Evolutionary conservation across 2,888 invertebrate species (phyloP).

Genomic region (Diaprepes abbreviatus): DNA sequence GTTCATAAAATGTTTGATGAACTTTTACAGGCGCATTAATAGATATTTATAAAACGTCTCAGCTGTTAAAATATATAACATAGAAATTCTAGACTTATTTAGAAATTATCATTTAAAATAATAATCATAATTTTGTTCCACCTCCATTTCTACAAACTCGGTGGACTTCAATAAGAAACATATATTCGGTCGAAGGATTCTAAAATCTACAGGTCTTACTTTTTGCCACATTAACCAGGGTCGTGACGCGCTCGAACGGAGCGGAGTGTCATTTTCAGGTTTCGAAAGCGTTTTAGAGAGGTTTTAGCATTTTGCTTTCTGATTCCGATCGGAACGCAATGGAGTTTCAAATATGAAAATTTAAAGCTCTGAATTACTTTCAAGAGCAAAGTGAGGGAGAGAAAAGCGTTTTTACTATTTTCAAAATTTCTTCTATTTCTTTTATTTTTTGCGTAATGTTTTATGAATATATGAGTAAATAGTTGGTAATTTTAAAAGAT

Average conservation of each 20-base stretch:
- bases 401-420: background rate
- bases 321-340: background rate
- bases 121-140: too few relatives aligned
- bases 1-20: too few relatives aligned
- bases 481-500: too few relatives aligned
- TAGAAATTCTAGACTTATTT: too few relatives aligned
- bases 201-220: conserved; percentile 19
- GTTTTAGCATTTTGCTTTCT: conserved; percentile 5
- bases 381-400: background rate
- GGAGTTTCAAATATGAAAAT: conserved; percentile 5
- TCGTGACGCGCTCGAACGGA: conserved; percentile 3
- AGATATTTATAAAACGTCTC: too few relatives aligned
- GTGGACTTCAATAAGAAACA: background rate
- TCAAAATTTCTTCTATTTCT: too few relatives aligned
- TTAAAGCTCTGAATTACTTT: conserved; percentile 1
- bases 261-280: conserved; percentile 10
- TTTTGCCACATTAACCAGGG: conserved; percentile 20
- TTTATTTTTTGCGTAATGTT: too few relatives aligned
- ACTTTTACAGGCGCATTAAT: too few relatives aligned
- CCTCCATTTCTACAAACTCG: background rate
- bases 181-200: conserved; percentile 5
- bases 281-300: conserved; percentile 6
- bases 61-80: too few relatives aligned
- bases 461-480: too few relatives aligned
- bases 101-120: too few relatives aligned